Percentiles rank a stretch among this genome's conserved stretches.
phyloP scores from a whole-genome alignment of 2,888 invertebrate species.

The Galeopsomyia nigrocyanea region DNA sequence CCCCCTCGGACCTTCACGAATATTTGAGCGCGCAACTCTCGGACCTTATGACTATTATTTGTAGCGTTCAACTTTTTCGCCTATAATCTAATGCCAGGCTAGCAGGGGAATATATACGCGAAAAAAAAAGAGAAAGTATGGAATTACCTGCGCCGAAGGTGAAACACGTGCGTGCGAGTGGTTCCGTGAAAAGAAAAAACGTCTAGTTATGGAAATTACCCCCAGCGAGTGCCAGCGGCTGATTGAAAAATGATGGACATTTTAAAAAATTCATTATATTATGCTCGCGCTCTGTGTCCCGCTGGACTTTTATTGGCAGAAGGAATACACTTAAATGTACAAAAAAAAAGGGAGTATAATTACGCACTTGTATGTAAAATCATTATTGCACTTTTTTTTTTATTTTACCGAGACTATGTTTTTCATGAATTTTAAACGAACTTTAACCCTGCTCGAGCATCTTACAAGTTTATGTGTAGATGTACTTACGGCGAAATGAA shows the following conservation, averaged over 20 bases:
- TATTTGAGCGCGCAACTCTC: constrained; percentile 36
- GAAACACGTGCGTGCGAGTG: not conserved
- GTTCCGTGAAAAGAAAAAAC: constrained; percentile 19
- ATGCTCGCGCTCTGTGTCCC: not conserved
- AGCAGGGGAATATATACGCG: constrained; percentile 1
- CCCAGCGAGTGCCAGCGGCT: not conserved
- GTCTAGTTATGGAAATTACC: constrained; percentile 29
- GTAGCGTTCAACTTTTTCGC: constrained; percentile 44
- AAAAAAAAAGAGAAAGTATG: constrained; percentile 28
- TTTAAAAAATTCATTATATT: constrained; percentile 24
- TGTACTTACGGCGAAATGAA: too few relatives aligned
- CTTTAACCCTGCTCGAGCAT: too few relatives aligned
- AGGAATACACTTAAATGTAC: too few relatives aligned
- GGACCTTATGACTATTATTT: constrained; percentile 45
- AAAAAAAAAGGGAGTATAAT: too few relatives aligned
- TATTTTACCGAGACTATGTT: too few relatives aligned
- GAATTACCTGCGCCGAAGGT: constrained; percentile 35
- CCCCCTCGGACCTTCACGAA: constrained; percentile 40
- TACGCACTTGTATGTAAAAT: too few relatives aligned
- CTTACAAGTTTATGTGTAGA: too few relatives aligned
- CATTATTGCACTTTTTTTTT: too few relatives aligned
- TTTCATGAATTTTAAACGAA: too few relatives aligned
- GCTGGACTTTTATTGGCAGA: too few relatives aligned
- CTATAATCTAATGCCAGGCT: constrained; percentile 34
- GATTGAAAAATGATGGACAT: constrained; percentile 37